Conservation (phyloP, 2,888 invertebrate genomes). For the Oscheius sp. region DNA sequence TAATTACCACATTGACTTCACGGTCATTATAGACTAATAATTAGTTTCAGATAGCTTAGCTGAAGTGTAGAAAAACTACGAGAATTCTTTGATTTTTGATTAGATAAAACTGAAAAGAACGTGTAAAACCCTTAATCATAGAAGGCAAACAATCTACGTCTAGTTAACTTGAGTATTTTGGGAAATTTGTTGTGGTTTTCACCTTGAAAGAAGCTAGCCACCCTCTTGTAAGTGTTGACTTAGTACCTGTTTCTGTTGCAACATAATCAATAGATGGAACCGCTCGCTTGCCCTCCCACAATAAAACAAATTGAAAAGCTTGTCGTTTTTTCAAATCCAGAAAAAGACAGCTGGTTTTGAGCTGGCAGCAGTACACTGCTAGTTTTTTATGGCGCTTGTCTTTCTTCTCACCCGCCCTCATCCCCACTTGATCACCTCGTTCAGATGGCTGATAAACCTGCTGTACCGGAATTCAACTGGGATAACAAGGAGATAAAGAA, state of each 20-base stretch:
- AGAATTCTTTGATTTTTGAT: too few relatives aligned
- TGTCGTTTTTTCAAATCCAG: neutral
- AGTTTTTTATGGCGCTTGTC: too few relatives aligned
- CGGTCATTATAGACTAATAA: constrained; percentile 11
- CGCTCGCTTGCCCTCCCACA: neutral
- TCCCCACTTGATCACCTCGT: constrained; percentile 4
- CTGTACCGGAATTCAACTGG: constrained; percentile 56
- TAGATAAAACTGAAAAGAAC: too few relatives aligned
- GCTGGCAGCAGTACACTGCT: constrained; percentile 1
- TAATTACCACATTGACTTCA: neutral
- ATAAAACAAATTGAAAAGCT: constrained; percentile 16
- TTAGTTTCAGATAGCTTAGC: too few relatives aligned
- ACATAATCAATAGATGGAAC: constrained; percentile 6
- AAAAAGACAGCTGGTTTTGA: constrained; percentile 3
- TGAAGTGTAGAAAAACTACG: too few relatives aligned
- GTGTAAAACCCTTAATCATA: too few relatives aligned
- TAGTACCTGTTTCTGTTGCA: constrained; percentile 8
- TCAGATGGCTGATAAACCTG: constrained; percentile 38
- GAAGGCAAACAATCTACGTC: too few relatives aligned
- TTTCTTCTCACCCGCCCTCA: neutral
- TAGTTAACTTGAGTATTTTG: too few relatives aligned
- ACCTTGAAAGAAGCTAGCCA: too few relatives aligned
- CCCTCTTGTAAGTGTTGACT: too few relatives aligned
- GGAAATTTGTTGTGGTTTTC: too few relatives aligned
- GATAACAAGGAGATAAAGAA: constrained; percentile 59